Evolutionary conservation across 2,888 invertebrate species (phyloP), one percentile per base, ranked within the genome.

Genomic region (Paralinhomoeus sp.): DNA sequence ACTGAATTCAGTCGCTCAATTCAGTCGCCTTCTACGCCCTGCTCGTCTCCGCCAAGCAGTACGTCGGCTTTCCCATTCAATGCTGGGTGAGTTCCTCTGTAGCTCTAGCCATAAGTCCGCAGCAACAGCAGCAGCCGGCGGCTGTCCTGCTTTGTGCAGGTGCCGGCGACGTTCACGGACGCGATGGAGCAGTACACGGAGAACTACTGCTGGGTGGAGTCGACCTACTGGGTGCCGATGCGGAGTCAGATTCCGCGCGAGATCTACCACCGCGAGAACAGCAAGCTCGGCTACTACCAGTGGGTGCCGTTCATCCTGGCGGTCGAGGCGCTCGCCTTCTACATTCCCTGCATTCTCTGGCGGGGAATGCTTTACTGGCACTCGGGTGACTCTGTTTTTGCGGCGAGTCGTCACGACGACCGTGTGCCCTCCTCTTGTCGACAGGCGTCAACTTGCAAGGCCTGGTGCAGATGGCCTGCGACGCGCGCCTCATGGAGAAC

Each of bases 161-260:
- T 60, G 24, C 60, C 60, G 21, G 60, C 60, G 23, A 60, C 60
- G 9, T 60, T 60, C 49, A 60, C 60, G 7, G 60, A 60, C 45
- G 59, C 60, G 18, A 60, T 60, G 60, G 61, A 61, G 46, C 61
- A 61, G 49, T 62, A 62, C 48, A 61, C 61, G 24, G 61, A 61
- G 48, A 61, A 60, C 47, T 60, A 58, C 46, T 48, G 48, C 43
- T 48, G 48, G 48, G 48, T 48, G 33, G 52, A 61, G 47, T 62
- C 62, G 48, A 61, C 61, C n/a, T 61, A 61, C 47, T 60, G 59
- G 58, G 53, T 60, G 3, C 58, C 58, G n/a, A 58, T 60, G 55
- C 55, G 55, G 46, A 52, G 45, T 21, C 3, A 61, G 40, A 60
- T 61, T 45, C 60, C 60, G 5, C 53, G 58, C 12, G 61, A 61